Evolutionary conservation across 1,140 invertebrate species (phyloP).

Genomic region (Drosophila pruinosa): DNA sequence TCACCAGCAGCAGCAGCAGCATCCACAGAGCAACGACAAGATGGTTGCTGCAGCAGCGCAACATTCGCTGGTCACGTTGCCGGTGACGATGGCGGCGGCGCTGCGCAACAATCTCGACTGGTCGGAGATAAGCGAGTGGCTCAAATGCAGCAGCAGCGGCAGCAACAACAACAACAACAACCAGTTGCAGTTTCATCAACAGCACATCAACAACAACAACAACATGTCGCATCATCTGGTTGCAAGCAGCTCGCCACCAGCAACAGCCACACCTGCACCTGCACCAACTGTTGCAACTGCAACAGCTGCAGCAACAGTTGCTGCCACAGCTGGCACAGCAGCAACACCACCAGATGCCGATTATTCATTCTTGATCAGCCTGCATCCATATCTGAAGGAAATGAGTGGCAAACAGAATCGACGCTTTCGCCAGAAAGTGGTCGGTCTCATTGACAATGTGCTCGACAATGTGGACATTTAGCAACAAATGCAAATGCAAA

Average conservation of each 20-base stretch:
- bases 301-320: background rate
- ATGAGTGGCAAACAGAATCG: conserved; percentile 79
- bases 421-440: conserved; percentile 73
- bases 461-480: conserved; percentile 69
- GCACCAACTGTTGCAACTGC: background rate
- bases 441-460: conserved; percentile 71
- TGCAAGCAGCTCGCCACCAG: conserved; percentile 1
- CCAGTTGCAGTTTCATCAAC: conserved; percentile 6
- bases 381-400: conserved; percentile 75
- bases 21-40: conserved; percentile 24
- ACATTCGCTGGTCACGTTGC: conserved; percentile 57
- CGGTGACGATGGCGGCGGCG: conserved; percentile 45
- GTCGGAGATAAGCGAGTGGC: conserved; percentile 56
- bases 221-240: conserved; percentile 13
- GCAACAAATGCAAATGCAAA: background rate
- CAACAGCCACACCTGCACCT: background rate
- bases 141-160: conserved; percentile 36
- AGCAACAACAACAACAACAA: conserved; percentile 7
- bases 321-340: background rate
- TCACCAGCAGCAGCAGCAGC: conserved; percentile 6
- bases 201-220: conserved; percentile 6
- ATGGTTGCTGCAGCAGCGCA: conserved; percentile 35
- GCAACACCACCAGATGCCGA: conserved; percentile 63
- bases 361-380: conserved; percentile 74
- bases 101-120: conserved; percentile 59